phyloP scores from a whole-genome alignment of 2,888 invertebrate genomes.

The Xestia ashworthii region DNA sequence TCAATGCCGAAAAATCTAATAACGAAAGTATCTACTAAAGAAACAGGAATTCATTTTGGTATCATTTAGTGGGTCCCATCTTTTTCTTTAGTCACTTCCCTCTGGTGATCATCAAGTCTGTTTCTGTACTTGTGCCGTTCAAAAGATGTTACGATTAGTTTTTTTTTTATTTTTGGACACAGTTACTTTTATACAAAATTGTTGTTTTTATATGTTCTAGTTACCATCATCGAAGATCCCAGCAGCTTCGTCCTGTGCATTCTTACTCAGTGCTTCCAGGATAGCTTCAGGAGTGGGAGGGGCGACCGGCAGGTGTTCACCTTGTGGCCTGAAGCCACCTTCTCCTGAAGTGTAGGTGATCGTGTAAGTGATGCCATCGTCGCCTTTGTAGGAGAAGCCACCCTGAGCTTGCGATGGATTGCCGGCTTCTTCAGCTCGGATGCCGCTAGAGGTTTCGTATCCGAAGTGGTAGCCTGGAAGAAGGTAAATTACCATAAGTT shows the following conservation, averaged over 20 bases:
- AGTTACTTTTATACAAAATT: background rate
- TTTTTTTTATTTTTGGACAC: too few species aligned
- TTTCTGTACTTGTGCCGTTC: background rate
- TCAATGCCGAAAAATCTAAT: background rate
- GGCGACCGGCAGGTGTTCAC: slow-evolving; percentile 90
- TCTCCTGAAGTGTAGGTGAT: slow-evolving; percentile 89
- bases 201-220: slow-evolving; percentile 17
- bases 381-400: slow-evolving; percentile 90
- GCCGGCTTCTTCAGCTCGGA: slow-evolving; percentile 82
- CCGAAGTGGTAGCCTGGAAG: slow-evolving; percentile 81
- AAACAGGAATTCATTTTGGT: background rate
- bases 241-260: slow-evolving; percentile 89
- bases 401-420: slow-evolving; percentile 82
- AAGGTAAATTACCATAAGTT: background rate
- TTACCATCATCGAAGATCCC: slow-evolving; percentile 90
- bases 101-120: background rate
- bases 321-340: slow-evolving; percentile 90
- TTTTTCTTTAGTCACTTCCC: background rate
- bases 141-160: too few species aligned
- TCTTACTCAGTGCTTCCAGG: slow-evolving; percentile 85
- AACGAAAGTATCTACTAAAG: background rate
- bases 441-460: slow-evolving; percentile 85
- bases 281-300: slow-evolving; percentile 91
- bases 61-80: background rate
- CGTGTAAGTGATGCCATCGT: slow-evolving; percentile 89